phyloP scores from a whole-genome alignment of 2,888 invertebrate species.

The Acanthosoma haemorrhoidale region DNA sequence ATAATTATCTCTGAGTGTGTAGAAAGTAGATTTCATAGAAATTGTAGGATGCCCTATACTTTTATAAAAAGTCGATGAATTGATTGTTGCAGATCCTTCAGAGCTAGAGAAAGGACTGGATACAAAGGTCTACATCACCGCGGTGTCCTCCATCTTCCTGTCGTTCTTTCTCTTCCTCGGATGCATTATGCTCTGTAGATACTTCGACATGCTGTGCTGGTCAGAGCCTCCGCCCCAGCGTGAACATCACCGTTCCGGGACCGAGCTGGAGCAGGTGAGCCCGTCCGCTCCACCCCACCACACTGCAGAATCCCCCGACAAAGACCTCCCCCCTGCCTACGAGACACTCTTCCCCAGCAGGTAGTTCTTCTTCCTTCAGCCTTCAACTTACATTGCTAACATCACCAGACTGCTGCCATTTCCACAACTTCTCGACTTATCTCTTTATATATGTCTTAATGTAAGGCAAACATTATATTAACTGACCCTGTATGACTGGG shows the following conservation, averaged over 20 bases:
- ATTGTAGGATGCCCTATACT: no score
- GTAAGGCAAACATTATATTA: neutral
- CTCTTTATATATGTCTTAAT: neutral
- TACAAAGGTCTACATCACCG: constrained; percentile 49
- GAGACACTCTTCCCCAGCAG: constrained; percentile 52
- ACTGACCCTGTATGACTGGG: neutral
- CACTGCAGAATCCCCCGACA: constrained; percentile 46
- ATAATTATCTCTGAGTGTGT: no score
- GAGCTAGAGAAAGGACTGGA: constrained; percentile 22
- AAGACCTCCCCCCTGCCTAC: constrained; percentile 55
- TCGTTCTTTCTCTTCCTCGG: constrained; percentile 50
- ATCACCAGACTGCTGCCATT: neutral
- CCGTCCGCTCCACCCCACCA: constrained; percentile 46
- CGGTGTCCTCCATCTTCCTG: constrained; percentile 49
- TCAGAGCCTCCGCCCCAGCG: neutral
- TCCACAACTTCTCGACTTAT: neutral
- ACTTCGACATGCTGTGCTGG: constrained; percentile 51
- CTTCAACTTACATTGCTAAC: neutral
- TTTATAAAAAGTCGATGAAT: no score
- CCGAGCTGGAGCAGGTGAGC: constrained; percentile 30
- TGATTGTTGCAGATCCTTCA: constrained; percentile 14
- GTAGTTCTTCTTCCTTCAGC: no score
- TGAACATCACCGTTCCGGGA: constrained; percentile 19
- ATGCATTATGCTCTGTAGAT: constrained; percentile 50
- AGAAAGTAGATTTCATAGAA: no score